Percentiles rank a stretch among this genome's conserved stretches.
Conservation (phyloP, 2,797 vertebrate genomes). For the Hemitrygon akajei region DNA sequence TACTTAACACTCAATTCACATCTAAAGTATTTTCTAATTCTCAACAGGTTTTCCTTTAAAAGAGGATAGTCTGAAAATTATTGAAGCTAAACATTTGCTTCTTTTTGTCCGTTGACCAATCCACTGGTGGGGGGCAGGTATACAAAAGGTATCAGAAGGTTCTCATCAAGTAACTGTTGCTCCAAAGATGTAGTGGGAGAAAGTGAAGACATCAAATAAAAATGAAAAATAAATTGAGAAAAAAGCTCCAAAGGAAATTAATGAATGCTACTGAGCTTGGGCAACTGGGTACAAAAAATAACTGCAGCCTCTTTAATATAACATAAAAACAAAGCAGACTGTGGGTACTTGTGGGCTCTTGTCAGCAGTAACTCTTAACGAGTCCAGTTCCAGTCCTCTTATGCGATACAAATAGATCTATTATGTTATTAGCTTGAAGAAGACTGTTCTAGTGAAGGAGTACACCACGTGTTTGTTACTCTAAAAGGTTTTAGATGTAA, state of each 20-base stretch:
- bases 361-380: not conserved
- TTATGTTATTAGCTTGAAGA: not conserved
- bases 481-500: not conserved
- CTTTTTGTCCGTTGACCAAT: conserved; percentile 56
- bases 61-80: conserved; percentile 55
- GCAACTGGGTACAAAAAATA: not conserved
- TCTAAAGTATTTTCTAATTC: conserved; percentile 66
- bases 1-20: conserved; percentile 73
- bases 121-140: conserved; percentile 54
- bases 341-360: not conserved
- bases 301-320: not conserved
- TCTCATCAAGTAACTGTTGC: conserved; percentile 73
- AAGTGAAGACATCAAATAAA: conserved; percentile 13
- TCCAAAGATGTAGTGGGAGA: conserved; percentile 57
- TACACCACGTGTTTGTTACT: not conserved
- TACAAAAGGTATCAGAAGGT: conserved; percentile 93
- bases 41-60: conserved; percentile 60
- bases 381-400: not conserved
- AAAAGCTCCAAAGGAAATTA: not conserved
- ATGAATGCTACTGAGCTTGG: not conserved
- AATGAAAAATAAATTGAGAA: not conserved
- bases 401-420: not conserved
- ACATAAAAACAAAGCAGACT: not conserved
- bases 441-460: not conserved
- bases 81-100: conserved; percentile 57